Evolutionary conservation across 2,888 invertebrate genomes (phyloP).

Genomic region (Sycophila texana): DNA sequence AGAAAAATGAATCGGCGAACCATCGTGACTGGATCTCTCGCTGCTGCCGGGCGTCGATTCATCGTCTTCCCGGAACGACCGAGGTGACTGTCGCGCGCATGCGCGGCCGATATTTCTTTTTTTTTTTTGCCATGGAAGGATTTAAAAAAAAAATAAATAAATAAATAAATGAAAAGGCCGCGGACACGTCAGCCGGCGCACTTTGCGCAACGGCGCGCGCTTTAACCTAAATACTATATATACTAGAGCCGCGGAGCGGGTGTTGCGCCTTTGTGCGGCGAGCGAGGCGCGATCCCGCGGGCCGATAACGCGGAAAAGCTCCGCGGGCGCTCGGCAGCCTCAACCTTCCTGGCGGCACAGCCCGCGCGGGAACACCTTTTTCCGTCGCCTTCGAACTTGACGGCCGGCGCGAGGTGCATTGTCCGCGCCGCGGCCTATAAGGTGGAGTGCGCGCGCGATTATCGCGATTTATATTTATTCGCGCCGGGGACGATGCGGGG

Average conservation of each 20-base stretch:
- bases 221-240: slow-evolving; percentile 64
- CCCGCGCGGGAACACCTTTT: no score
- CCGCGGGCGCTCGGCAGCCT: slow-evolving; percentile 27
- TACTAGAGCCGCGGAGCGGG: slow-evolving; percentile 59
- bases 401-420: no score
- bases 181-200: neutral
- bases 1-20: neutral
- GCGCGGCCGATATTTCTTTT: no score
- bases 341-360: slow-evolving; percentile 18
- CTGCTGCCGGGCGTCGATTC: slow-evolving; percentile 12
- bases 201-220: slow-evolving; percentile 57
- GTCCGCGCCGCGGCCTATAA: no score
- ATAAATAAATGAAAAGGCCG: no score
- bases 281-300: slow-evolving; percentile 27
- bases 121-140: neutral
- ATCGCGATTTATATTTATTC: no score
- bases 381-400: no score
- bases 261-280: neutral
- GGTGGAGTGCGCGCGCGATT: no score
- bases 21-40: slow-evolving; percentile 20
- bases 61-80: slow-evolving; percentile 34
- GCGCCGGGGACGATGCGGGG: no score
- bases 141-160: slow-evolving; percentile 3
- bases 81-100: no score
- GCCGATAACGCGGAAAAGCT: slow-evolving; percentile 39